These are phyloP conservation scores for Perithous albicinctus DNA, from an alignment of 2,888 invertebrate genomes.

Conservation along the genomic window DNA sequence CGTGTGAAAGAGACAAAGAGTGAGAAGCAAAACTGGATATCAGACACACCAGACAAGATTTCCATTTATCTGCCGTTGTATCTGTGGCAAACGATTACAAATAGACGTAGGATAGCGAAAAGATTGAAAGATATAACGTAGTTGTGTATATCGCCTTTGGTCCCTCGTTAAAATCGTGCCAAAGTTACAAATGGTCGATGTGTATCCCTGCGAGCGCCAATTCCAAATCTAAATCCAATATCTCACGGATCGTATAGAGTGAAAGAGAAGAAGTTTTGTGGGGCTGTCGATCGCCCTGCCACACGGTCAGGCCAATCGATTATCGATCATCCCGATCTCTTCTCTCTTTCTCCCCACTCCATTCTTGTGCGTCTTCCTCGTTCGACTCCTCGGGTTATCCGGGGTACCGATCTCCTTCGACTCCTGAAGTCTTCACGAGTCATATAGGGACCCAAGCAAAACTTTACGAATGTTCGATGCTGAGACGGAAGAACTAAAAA, in stretches of 20 bases:
- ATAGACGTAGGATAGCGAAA: slow-evolving; percentile 9
- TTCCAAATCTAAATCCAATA: slow-evolving; percentile 82
- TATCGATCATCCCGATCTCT: slow-evolving; percentile 63
- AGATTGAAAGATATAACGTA: slow-evolving; percentile 19
- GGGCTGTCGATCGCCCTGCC: slow-evolving; percentile 59
- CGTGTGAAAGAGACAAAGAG: slow-evolving; percentile 49
- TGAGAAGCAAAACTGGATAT: slow-evolving; percentile 4
- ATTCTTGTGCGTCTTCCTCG: slow-evolving; percentile 13
- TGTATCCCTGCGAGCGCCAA: slow-evolving; percentile 54
- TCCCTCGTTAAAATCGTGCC: slow-evolving; percentile 51
- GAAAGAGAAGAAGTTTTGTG: slow-evolving; percentile 30
- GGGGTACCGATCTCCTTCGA: slow-evolving; percentile 64
- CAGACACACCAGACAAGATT: slow-evolving; percentile 2
- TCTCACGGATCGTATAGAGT: slow-evolving; percentile 70
- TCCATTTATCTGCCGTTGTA: slow-evolving; percentile 27
- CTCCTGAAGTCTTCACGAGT: slow-evolving; percentile 53
- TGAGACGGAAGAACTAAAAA: slow-evolving; percentile 15
- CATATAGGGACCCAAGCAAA: slow-evolving; percentile 47
- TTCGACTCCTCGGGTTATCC: slow-evolving; percentile 66
- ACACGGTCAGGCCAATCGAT: slow-evolving; percentile 47
- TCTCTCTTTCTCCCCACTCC: neutral
- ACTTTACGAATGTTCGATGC: slow-evolving; percentile 45
- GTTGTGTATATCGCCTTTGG: slow-evolving; percentile 40
- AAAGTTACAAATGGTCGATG: slow-evolving; percentile 62
- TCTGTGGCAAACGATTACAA: slow-evolving; percentile 10